Evolutionary conservation across 2,797 vertebrate genomes (phyloP), one percentile per base, ranked within the genome.

Genomic region (Neosilurus hyrtlii): DNA sequence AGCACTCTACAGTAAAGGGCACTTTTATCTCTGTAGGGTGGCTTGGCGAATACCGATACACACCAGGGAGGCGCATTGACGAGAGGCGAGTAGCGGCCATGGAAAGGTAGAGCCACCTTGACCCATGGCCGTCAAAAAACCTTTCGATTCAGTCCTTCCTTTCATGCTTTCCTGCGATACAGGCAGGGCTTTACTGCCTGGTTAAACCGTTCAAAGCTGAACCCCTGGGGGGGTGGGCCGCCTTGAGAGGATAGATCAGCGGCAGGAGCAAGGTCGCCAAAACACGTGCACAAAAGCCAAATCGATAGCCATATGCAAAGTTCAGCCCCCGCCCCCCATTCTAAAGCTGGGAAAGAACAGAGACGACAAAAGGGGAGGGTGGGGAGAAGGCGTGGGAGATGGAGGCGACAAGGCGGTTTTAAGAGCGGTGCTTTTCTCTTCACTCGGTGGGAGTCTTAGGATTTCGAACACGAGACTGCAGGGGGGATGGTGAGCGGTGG

Each of bases 191-290:
- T 88, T 93, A 93, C 93, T 90, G 91, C 90, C 88, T 85, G 85
- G 90, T 88, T 92, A 93, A 92, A 89, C 90, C 90, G 90, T 92
- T 93, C 89, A 92, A 93, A 93, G 88, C 89, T 14, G 84, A 85
- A 85, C 89, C 90, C 88, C 9, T 88, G 88, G 88, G 90, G 66
- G 87, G 86, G 59, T 71, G 83, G 79, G 74, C 59, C 75, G 63
- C 66, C 84, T 79, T 76, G 56, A 84, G 62, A 80, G 79, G 68
- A 82, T 51, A 79, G 37, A 37, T 30, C 35, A 15, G 57, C 54
- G 30, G 71, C 4, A 16, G 82, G 56, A 59, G 54, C 59, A 37
- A 81, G 62, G 26, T 56, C 57, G 30, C 83, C 81, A 83, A 83
- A 80, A 82, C 49, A 80, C 76, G 73, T 52, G 77, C 70, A 82